Base-by-base conservation (phyloP, 1,140 invertebrate species). In the Drosophila truncata region DNA sequence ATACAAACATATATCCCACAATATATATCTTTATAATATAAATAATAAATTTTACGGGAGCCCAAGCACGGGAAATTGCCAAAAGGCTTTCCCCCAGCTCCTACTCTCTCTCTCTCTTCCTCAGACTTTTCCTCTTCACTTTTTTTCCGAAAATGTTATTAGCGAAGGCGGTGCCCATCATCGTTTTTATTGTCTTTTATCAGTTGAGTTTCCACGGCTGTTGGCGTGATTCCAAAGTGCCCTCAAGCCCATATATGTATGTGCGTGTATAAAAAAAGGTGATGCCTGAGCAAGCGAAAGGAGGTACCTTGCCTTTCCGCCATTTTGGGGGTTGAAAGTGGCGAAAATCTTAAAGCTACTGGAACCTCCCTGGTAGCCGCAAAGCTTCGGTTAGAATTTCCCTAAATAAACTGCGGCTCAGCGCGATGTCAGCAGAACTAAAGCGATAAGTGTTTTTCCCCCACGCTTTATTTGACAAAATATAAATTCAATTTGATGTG, bases 161-260 rank as follows among this genome's bases (percentile, higher is more conserved):
- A 70, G 73, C 65, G 29, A 59, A 41, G 29, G 42, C 64, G 23
- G 41, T 52, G 44, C 55, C 50, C 50, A 52, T 65, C 54, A 63
- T 46, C 49, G 59, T 57, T 61, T 65, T 86, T 79, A 86, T 86
- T 86, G 61, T 86, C 47, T 82, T 86, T 82, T 82, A 78, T 71
- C 61, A 63, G 74, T 46, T 65, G 52, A 80, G 46, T 39, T 39
- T 64, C 54, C 52, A 55, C 49, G 41, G 52, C 70, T 62, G 37
- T 65, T 50, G 63, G 58, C 58, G 63, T 44, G 63, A 46, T 64
- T 66, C 41, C 29, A 27, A 66, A 66, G 58, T 46, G 61, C 58
- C 33, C 54, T 62, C n/a, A 35, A 46, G 79, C 37, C 23, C 20
- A 42, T 63, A 13, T 57, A 63, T 27, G n/a, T 61, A 61, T n/a